A percentile compares a stretch with the other conserved stretches of the same genome.
Conservation (phyloP, 2,888 invertebrate species). For the Chydorus sphaericus region DNA sequence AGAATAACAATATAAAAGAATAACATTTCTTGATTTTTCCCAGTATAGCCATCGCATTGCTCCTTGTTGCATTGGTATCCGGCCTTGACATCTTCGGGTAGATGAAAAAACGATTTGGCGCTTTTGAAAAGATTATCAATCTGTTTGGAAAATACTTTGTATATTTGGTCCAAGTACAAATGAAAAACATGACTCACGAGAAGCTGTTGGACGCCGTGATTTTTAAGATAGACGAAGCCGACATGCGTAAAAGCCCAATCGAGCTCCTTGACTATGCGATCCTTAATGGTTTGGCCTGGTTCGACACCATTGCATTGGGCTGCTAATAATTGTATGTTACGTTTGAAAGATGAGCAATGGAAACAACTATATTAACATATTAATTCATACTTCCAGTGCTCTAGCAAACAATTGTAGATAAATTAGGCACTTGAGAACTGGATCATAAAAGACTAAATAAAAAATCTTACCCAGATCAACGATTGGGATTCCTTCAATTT, state of each 20-base stretch:
- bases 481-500: no score
- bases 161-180: no score
- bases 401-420: no score
- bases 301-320: no score
- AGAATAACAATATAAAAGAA: neutral
- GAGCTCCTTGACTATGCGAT: constrained; percentile 17
- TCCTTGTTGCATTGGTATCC: neutral
- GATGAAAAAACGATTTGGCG: neutral
- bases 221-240: constrained; percentile 21
- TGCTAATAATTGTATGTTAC: no score
- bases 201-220: constrained; percentile 19
- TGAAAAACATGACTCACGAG: constrained; percentile 17
- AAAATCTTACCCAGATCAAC: no score
- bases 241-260: constrained; percentile 19
- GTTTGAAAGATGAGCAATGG: no score
- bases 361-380: no score
- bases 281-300: neutral
- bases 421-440: no score
- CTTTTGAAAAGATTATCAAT: neutral
- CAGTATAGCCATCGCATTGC: constrained; percentile 3
- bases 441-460: no score
- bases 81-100: neutral
- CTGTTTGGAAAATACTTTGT: no score
- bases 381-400: no score
- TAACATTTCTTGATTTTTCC: constrained; percentile 9